Evolutionary conservation across 1,140 invertebrate species (phyloP).

Genomic region (Planococcus citri): DNA sequence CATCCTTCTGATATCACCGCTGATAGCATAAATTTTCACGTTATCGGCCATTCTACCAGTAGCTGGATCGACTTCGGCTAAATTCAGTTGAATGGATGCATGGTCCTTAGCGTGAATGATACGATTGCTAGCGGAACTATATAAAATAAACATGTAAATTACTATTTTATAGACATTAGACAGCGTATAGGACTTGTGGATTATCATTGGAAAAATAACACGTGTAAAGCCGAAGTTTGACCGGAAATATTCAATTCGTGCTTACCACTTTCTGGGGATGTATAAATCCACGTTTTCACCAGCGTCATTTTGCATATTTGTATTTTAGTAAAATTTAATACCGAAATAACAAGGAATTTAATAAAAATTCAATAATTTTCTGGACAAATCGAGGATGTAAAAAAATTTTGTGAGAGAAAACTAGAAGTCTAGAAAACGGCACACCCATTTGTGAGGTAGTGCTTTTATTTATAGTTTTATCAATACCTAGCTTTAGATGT

Average conservation of each 20-base stretch:
- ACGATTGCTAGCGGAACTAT: conserved; percentile 92
- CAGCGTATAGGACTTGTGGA: too few relatives aligned
- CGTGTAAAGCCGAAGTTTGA: conserved; percentile 29
- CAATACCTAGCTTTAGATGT: too few relatives aligned
- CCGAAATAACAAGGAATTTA: too few relatives aligned
- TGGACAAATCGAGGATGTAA: too few relatives aligned
- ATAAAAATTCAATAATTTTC: too few relatives aligned
- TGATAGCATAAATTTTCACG: conserved; percentile 90
- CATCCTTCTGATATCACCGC: conserved; percentile 93
- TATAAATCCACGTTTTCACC: conserved; percentile 97
- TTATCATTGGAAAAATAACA: conserved; percentile 29
- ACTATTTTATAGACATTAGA: too few relatives aligned
- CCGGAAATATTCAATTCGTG: not conserved
- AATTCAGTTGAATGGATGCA: conserved; percentile 92
- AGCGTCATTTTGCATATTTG: conserved; percentile 92
- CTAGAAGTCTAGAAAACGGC: too few relatives aligned
- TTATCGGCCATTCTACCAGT: conserved; percentile 84
- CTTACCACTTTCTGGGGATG: conserved; percentile 95
- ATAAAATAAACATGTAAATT: conserved; percentile 33
- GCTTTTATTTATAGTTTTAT: too few relatives aligned
- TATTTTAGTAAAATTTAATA: too few relatives aligned
- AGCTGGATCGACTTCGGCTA: conserved; percentile 90
- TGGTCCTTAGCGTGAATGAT: conserved; percentile 99
- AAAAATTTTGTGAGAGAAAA: too few relatives aligned
- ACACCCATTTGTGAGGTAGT: too few relatives aligned